A percentile compares a stretch with the other conserved stretches of the same genome.
phyloP scores from a whole-genome alignment of 2,113 vertebrate species.

The Grallaria varia region DNA sequence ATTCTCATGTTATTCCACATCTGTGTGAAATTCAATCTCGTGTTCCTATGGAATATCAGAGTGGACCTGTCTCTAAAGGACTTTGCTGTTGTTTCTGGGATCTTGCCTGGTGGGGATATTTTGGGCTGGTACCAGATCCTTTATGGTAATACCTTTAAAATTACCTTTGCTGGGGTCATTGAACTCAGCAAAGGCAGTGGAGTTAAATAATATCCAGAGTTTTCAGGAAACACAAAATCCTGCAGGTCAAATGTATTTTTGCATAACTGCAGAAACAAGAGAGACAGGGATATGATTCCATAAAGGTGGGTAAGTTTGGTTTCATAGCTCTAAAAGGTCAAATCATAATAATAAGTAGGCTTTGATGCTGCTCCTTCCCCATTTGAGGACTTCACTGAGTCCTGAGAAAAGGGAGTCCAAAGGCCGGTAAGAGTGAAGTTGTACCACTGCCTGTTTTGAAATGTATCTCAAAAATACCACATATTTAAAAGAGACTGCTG shows the following conservation, averaged over 20 bases:
- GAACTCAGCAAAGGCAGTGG: not conserved
- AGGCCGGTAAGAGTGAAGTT: not conserved
- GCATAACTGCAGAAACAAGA: not conserved
- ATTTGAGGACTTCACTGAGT: not conserved
- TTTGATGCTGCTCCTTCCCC: not conserved
- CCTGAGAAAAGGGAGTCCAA: not conserved
- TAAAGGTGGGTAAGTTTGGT: not conserved
- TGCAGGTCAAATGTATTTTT: not conserved
- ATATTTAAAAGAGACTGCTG: constrained; percentile 20
- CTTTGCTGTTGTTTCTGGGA: not conserved
- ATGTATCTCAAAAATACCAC: not conserved
- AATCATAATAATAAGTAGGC: not conserved
- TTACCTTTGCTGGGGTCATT: not conserved
- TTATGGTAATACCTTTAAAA: not conserved
- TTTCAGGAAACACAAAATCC: not conserved
- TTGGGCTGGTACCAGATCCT: not conserved
- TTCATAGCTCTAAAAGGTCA: not conserved
- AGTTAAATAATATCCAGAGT: not conserved
- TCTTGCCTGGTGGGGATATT: not conserved
- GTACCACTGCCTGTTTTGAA: not conserved
- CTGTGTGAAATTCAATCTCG: not conserved
- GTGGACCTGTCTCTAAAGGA: not conserved
- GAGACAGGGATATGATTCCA: not conserved
- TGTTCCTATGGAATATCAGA: not conserved
- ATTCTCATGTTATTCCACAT: not conserved